Conservation (phyloP, 2,888 invertebrate genomes). For the Leucophenga maculata region DNA sequence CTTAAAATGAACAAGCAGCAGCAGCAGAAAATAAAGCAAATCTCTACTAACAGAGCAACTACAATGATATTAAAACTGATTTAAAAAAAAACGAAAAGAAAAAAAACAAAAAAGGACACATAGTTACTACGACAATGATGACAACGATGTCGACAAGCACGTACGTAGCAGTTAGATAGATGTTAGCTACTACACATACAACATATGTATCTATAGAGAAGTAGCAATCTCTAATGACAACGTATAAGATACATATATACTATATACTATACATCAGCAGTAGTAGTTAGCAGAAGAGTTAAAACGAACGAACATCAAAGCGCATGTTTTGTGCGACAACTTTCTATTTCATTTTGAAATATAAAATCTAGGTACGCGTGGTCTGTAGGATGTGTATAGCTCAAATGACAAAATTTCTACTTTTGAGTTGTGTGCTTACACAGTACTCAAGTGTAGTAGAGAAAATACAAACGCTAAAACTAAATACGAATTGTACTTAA, state of each 20-base stretch:
- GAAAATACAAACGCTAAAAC: conserved; percentile 36
- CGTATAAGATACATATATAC: neutral
- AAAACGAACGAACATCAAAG: neutral
- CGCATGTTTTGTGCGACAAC: neutral
- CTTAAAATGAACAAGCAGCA: neutral
- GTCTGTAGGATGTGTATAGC: neutral
- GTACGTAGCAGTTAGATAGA: neutral
- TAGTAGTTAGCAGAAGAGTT: no score
- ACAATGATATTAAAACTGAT: neutral
- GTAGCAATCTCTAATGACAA: conserved; percentile 17
- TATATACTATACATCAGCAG: no score
- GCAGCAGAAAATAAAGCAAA: neutral
- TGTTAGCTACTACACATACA: neutral
- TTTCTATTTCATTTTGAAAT: neutral
- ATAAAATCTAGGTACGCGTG: neutral
- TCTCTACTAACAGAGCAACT: neutral
- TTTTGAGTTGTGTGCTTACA: neutral
- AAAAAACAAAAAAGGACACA: neutral
- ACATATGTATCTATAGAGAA: no score
- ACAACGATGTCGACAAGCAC: neutral
- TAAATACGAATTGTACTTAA: conserved; percentile 61
- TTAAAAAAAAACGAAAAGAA: neutral
- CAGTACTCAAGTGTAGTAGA: neutral
- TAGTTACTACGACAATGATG: neutral
- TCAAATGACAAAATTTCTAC: conserved; percentile 18